Conservation (phyloP, 2,888 invertebrate genomes). For the Tetragnatha montana region DNA sequence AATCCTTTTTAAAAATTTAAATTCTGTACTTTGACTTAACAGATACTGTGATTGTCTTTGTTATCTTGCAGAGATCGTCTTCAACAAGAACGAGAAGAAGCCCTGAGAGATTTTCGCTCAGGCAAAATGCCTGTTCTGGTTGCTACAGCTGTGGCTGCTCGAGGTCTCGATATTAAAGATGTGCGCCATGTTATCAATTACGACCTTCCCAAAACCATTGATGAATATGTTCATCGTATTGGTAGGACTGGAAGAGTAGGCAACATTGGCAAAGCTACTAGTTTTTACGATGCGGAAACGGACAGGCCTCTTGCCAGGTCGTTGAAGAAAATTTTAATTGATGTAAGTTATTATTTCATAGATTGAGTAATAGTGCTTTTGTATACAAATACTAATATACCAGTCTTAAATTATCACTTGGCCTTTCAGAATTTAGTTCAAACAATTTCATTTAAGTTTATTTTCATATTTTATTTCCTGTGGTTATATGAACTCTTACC, state of each 20-base stretch:
- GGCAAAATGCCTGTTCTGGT: conserved; percentile 88
- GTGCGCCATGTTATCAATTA: conserved; percentile 81
- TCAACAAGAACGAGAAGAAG: conserved; percentile 85
- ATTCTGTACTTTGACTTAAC: background rate
- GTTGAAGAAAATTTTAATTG: conserved; percentile 84
- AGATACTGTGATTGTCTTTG: background rate
- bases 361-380: background rate
- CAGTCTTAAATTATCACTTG: background rate
- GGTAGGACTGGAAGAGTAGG: conserved; percentile 79
- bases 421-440: background rate
- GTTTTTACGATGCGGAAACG: conserved; percentile 80
- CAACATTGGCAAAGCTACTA: conserved; percentile 77
- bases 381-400: background rate
- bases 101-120: conserved; percentile 86
- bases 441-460: too few species aligned
- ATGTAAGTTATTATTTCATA: conserved; percentile 75
- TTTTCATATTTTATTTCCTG: too few species aligned
- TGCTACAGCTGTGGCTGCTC: conserved; percentile 95
- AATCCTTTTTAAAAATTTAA: background rate
- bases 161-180: conserved; percentile 92
- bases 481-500: conserved; percentile 6
- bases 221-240: conserved; percentile 79
- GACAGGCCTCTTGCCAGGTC: conserved; percentile 82
- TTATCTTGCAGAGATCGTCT: conserved; percentile 79
- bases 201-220: conserved; percentile 77